phyloP scores from a whole-genome alignment of 2,888 invertebrate species.

The Chelonus formosanus region DNA sequence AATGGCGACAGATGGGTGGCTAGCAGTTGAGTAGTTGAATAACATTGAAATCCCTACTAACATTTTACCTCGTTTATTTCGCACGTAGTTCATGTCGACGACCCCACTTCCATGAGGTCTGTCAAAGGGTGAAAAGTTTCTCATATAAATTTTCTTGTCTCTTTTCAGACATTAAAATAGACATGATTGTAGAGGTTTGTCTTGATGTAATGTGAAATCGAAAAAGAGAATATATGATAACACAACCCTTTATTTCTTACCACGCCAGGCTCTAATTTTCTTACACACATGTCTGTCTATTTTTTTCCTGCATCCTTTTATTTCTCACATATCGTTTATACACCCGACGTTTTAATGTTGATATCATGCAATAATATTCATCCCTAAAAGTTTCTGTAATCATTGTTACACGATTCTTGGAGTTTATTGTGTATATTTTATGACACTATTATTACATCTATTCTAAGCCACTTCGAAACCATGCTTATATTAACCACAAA shows the following conservation, averaged over 20 bases:
- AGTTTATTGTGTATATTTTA: no score
- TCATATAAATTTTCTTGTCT: constrained; percentile 7
- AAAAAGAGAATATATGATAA: constrained; percentile 43
- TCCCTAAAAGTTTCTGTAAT: no score
- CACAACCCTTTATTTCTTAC: constrained; percentile 27
- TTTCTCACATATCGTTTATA: background rate
- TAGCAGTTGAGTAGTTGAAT: background rate
- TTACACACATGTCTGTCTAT: constrained; percentile 21
- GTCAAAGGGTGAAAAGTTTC: constrained; percentile 29
- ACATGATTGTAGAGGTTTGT: constrained; percentile 1
- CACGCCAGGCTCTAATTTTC: constrained; percentile 35
- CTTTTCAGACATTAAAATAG: constrained; percentile 11
- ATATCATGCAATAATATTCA: background rate
- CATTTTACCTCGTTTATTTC: no score
- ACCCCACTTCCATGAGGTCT: constrained; percentile 26
- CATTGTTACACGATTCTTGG: no score
- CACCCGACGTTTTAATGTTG: background rate
- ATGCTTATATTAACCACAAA: background rate
- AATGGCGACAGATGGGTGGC: no score
- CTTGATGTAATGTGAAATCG: constrained; percentile 31
- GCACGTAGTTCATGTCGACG: constrained; percentile 35
- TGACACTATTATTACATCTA: no score
- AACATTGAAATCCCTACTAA: background rate
- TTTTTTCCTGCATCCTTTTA: background rate
- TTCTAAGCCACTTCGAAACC: no score